Evolutionary conservation across 2,113 vertebrate species (phyloP).

Genomic region (Eira barbara): DNA sequence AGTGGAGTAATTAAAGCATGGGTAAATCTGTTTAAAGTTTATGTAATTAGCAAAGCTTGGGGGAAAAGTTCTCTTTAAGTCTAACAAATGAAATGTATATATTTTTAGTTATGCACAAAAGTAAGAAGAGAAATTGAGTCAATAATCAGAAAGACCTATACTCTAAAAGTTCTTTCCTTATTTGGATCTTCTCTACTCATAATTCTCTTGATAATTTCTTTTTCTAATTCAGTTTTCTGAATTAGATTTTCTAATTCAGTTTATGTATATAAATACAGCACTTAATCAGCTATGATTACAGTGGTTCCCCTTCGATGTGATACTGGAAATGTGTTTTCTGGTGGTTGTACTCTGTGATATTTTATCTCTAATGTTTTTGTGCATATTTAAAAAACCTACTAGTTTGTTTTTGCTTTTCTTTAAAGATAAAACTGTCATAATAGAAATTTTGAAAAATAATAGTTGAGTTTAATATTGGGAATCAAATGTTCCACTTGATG

Average conservation of each 20-base stretch:
- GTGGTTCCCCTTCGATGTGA: not conserved
- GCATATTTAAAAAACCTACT: not conserved
- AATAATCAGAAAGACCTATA: not conserved
- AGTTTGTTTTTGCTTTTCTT: not conserved
- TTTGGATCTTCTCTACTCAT: not conserved
- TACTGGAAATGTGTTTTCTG: not conserved
- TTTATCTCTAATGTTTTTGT: not conserved
- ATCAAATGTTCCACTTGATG: not conserved
- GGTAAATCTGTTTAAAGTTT: constrained; percentile 55
- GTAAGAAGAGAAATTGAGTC: not conserved
- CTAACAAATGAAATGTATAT: constrained; percentile 28
- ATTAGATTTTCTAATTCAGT: not conserved
- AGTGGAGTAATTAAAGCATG: constrained; percentile 47
- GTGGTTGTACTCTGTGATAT: not conserved
- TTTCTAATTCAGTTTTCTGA: not conserved
- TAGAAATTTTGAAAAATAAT: not conserved
- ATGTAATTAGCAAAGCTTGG: constrained; percentile 41
- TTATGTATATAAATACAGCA: not conserved
- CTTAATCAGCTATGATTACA: not conserved
- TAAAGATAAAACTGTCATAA: not conserved
- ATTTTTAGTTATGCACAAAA: not conserved
- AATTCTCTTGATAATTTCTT: not conserved
- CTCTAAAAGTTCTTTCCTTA: not conserved
- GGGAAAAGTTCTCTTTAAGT: not conserved
- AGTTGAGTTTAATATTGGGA: not conserved